Evolutionary conservation across 2,113 vertebrate genomes (phyloP).

Genomic region (Cheilinus undulatus): DNA sequence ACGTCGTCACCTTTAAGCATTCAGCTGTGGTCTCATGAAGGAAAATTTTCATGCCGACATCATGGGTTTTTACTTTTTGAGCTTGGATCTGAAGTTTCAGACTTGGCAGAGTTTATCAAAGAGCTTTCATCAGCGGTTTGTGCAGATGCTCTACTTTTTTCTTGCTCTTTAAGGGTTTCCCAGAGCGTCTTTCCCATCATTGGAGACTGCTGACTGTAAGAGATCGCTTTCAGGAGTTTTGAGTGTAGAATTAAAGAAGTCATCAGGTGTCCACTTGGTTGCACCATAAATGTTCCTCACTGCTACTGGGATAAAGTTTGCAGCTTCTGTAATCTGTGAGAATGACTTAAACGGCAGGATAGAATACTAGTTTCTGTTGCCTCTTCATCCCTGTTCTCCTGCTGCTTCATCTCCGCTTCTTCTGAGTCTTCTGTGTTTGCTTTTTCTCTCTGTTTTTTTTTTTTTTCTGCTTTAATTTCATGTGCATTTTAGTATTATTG

Average conservation of each 20-base stretch:
- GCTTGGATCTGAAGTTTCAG: slow-evolving; percentile 15
- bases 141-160: slow-evolving; percentile 2
- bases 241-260: background rate
- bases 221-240: background rate
- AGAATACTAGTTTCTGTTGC: background rate
- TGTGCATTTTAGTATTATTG: too few relatives aligned
- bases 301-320: background rate
- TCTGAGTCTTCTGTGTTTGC: too few relatives aligned
- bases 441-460: background rate
- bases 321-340: background rate
- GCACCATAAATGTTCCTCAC: background rate
- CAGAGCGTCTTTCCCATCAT: slow-evolving; percentile 12
- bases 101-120: slow-evolving; percentile 26
- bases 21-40: background rate
- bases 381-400: background rate
- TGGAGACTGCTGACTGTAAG: slow-evolving; percentile 30
- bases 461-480: too few relatives aligned
- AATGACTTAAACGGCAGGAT: background rate
- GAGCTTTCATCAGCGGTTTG: slow-evolving; percentile 46
- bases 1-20: background rate
- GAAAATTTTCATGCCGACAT: slow-evolving; percentile 1
- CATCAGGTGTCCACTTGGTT: slow-evolving; percentile 10
- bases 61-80: slow-evolving; percentile 13
- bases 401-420: background rate
- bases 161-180: slow-evolving; percentile 36